Evolutionary conservation across 2,797 vertebrate species (phyloP), one percentile per base, ranked within the genome.

Genomic region (Pantherophis vulpinus): DNA sequence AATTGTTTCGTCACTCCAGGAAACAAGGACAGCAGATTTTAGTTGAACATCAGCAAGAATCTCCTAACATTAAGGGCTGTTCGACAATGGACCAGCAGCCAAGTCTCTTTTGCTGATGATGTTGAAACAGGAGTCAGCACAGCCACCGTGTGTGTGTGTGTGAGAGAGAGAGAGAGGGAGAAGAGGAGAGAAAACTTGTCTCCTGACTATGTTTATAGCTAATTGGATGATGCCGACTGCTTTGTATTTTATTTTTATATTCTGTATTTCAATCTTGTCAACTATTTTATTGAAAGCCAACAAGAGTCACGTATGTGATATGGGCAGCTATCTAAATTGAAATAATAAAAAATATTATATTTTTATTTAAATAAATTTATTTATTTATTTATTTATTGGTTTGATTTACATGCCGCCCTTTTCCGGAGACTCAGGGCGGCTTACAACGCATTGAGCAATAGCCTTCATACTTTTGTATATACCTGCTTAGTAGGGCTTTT

Each of bases 71-170:
- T 79, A 11, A 11, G 37, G 20, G 37, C 3, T 42, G 18, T 23
- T 79, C 3, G 3, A 23, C 32, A 4, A 79, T 11, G 74, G 74
- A 11, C 74, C 16, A 23, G 37, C 37, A 79, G 74, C 74, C 23
- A 79, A 79, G 10, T 16, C 74, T 79, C 3, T 42, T 79, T 42
- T 5, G 18, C 74, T 79, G 37, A 10, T 42, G 74, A 42, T 23
- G 37, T 42, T 79, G 18, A 79, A 79, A 23, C 18, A 79, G 37
- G 37, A 42, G 37, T 79, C 37, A 0, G 0, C 9, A 79, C 20
- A 23, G 8, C 32, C 70, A 79, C 3, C 7, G 0, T 16, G 1
- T n/a, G n/a, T n/a, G 5, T n/a, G 13, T 16, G 2, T 61, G 63
- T 63, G n/a, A 32, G 25, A 10, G 5, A 14, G 4, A 16, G 14